phyloP scores from a whole-genome alignment of 2,113 vertebrate genomes.

The Tyrannus savana region DNA sequence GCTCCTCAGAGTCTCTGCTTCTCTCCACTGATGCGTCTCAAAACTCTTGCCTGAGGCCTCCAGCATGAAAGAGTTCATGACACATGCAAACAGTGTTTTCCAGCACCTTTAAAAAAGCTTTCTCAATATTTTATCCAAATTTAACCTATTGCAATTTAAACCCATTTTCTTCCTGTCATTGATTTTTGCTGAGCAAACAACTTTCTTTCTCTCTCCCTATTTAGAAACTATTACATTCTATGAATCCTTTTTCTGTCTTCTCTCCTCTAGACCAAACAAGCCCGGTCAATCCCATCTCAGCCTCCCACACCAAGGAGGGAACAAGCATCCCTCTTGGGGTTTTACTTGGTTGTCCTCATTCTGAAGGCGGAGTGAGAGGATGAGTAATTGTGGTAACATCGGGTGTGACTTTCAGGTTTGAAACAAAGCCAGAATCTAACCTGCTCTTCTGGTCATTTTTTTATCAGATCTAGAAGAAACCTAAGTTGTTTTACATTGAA shows the following conservation, averaged over 20 bases:
- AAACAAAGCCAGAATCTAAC: background rate
- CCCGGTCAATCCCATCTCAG: background rate
- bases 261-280: background rate
- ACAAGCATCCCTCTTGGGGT: background rate
- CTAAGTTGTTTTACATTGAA: background rate
- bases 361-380: background rate
- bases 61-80: background rate
- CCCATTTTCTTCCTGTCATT: background rate
- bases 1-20: background rate
- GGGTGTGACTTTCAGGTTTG: background rate
- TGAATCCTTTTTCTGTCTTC: background rate
- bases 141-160: background rate
- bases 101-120: background rate
- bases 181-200: background rate
- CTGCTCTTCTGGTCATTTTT: background rate
- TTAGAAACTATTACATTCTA: background rate
- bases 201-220: background rate
- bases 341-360: background rate
- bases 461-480: background rate
- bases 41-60: background rate
- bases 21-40: background rate
- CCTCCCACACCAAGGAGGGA: background rate
- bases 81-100: background rate
- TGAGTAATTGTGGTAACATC: rapidly evolving
- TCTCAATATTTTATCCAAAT: background rate